Evolutionary conservation across 2,797 vertebrate genomes (phyloP).

Genomic region (Trichosurus vulpecula): DNA sequence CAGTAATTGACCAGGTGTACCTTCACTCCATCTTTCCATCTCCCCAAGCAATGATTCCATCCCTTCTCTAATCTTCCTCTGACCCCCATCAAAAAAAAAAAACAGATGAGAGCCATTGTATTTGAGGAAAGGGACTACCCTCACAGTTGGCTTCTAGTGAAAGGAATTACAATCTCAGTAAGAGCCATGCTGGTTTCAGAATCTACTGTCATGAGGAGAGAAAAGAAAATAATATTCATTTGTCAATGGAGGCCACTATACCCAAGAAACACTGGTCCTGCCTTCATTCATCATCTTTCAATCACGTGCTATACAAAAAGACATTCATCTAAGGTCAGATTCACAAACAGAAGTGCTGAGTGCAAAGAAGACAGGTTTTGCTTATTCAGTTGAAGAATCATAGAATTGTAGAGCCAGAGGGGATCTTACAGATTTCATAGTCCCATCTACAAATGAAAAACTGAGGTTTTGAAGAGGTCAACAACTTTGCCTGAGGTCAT

Average conservation of each 20-base stretch:
- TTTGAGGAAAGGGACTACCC: neutral
- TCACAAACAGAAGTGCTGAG: neutral
- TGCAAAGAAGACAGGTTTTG: neutral
- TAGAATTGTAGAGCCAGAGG: neutral
- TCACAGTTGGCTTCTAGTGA: neutral
- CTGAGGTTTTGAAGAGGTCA: neutral
- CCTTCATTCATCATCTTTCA: neutral
- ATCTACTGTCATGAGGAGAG: neutral
- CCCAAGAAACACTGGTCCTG: neutral
- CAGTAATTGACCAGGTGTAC: neutral
- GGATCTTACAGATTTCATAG: neutral
- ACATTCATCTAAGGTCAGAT: neutral
- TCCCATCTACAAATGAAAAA: neutral
- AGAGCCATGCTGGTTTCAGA: neutral
- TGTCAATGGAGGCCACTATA: neutral
- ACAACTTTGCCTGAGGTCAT: neutral
- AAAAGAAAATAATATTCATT: neutral
- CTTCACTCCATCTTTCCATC: neutral
- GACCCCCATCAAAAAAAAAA: neutral
- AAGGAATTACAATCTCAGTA: neutral
- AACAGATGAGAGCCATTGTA: neutral
- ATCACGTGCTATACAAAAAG: neutral
- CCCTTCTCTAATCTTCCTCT: neutral
- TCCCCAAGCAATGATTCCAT: neutral
- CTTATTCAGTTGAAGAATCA: neutral